Conservation (phyloP, 2,888 invertebrate genomes). For the Agrochola macilenta region DNA sequence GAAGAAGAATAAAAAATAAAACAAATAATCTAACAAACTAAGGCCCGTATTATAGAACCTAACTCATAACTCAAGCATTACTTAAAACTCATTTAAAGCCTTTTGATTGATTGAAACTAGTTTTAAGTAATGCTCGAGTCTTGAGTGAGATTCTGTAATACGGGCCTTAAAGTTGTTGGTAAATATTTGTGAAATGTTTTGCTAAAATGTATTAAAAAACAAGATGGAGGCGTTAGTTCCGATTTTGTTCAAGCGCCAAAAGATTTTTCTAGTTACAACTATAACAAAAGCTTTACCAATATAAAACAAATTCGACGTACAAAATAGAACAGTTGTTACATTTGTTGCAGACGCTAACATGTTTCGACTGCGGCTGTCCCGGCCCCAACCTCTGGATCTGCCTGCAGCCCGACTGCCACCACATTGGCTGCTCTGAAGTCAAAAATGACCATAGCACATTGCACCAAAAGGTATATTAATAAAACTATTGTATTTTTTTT, state of each 20-base stretch:
- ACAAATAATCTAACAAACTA: no score
- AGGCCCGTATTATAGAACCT: no score
- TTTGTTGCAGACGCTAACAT: constrained; percentile 88
- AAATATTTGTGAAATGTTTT: not conserved
- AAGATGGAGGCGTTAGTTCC: not conserved
- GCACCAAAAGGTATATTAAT: constrained; percentile 93
- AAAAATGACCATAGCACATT: constrained; percentile 95
- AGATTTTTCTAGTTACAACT: not conserved
- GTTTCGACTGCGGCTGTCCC: constrained; percentile 93
- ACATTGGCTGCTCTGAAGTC: constrained; percentile 96
- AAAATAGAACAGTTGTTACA: not conserved
- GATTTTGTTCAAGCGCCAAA: not conserved
- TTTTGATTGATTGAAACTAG: no score
- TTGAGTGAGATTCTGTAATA: no score
- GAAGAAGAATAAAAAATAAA: no score
- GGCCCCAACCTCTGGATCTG: constrained; percentile 97
- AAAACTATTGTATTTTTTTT: not conserved
- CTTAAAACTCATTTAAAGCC: no score
- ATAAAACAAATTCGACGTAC: not conserved
- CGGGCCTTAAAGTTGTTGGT: not conserved
- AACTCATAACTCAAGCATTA: no score
- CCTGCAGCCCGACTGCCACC: constrained; percentile 94
- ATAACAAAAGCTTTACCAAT: not conserved
- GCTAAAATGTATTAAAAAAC: not conserved
- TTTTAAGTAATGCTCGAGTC: no score